phyloP scores from a whole-genome alignment of 2,797 vertebrate species.

The Sebastes taczanowskii region DNA sequence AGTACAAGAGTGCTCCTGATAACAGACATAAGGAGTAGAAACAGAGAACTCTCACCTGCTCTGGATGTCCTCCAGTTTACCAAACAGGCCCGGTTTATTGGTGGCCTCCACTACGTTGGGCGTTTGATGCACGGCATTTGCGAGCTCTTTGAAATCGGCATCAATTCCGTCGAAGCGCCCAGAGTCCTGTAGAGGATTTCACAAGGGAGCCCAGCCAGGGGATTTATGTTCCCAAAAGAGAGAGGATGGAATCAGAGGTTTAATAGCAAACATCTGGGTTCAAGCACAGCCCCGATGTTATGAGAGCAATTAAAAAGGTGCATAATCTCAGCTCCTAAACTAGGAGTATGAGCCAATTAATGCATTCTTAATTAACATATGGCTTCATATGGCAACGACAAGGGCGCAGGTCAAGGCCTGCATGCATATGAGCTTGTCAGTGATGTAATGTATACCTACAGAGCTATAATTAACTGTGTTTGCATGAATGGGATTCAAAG shows the following conservation, averaged over 20 bases:
- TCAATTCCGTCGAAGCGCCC: conserved; percentile 92
- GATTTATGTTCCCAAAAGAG: conserved; percentile 44
- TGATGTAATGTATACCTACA: not conserved
- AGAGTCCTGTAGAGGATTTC: conserved; percentile 86
- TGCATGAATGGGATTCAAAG: not conserved
- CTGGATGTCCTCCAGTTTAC: conserved; percentile 91
- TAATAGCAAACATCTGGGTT: conserved; percentile 76
- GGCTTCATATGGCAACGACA: conserved; percentile 17
- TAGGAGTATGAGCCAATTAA: conserved; percentile 30
- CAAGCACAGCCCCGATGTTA: conserved; percentile 34
- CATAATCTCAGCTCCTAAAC: conserved; percentile 52
- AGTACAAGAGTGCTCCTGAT: not conserved
- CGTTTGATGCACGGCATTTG: conserved; percentile 82
- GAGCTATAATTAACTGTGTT: conserved; percentile 2
- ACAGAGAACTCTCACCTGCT: conserved; percentile 58
- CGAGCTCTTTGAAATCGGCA: conserved; percentile 91
- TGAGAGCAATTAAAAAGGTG: conserved; percentile 54
- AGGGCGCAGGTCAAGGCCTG: conserved; percentile 7
- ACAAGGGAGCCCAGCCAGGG: conserved; percentile 37
- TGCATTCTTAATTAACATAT: conserved; percentile 48
- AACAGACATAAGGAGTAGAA: not conserved
- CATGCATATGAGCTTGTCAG: conserved; percentile 12
- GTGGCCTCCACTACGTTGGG: conserved; percentile 93
- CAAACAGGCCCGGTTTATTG: conserved; percentile 88
- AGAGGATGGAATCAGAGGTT: conserved; percentile 50